Base-by-base conservation (phyloP, 1,140 invertebrate genomes). In the Bombus terrestris region DNA sequence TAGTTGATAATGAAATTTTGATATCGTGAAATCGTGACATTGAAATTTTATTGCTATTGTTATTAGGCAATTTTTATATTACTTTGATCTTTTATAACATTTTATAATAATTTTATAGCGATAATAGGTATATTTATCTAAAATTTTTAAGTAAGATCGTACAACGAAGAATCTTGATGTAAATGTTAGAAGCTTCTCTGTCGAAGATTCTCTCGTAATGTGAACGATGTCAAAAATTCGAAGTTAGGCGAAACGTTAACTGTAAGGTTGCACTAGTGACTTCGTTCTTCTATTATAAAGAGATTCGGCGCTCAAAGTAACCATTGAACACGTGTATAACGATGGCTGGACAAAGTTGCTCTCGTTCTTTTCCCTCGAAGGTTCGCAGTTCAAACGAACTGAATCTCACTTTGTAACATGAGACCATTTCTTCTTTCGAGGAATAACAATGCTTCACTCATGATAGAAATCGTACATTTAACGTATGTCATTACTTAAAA, bases 361-460 rank as follows among this genome's bases (percentile, higher is more conserved):
- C 13, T 37, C 15, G 3, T 43, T 41, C 39, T 66, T 66, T 72
- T 41, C 22, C 18, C 68, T 41, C 39, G 15, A 25, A 32, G 32
- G 68, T 57, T 81, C 69, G 9, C 37, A 32, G 28, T n/a, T 81
- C 68, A 81, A 71, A 72, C 79, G 68, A 32, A 12, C n/a, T 22
- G 12, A 47, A 25, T 32, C 71, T 72, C n/a, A n/a, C 79, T 81
- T 81, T 81, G 79, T 59, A 43, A 81, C 28, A 0, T 18, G 79
- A 72, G 39, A 72, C 47, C 13, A 32, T 59, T 10, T 37, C 28
- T 9, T 43, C 2, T 69, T 43, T n/a, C 25, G 18, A 39, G 1
- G 15, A 53, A 47, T 53, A 57, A 22, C 28, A 68, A 18, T 39
- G 15, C 28, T 80, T 53, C 5, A 39, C 8, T 57, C 37, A 18